phyloP scores from a whole-genome alignment of 2,113 vertebrate species.

The Hydrochoerus hydrochaeris region DNA sequence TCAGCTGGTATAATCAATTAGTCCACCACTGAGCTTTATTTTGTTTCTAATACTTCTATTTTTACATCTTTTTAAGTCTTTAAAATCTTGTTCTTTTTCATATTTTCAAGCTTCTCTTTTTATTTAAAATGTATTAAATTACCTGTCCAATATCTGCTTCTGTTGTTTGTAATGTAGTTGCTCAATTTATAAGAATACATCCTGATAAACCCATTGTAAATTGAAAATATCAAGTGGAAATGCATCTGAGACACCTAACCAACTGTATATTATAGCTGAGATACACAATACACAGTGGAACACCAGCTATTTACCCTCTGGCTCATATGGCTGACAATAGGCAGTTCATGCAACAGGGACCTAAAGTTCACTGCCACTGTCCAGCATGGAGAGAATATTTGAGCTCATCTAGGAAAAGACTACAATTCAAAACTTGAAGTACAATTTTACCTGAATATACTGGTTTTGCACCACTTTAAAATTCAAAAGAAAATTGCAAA shows the following conservation, averaged over 20 bases:
- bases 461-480: neutral
- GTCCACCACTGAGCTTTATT: neutral
- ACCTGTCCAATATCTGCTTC: neutral
- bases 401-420: neutral
- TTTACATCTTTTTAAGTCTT: conserved; percentile 38
- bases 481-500: neutral
- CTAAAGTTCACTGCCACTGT: neutral
- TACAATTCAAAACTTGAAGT: neutral
- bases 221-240: neutral
- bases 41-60: neutral
- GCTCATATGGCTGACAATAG: neutral
- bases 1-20: neutral
- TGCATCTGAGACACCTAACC: neutral
- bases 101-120: neutral
- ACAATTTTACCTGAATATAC: neutral
- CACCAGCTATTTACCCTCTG: neutral
- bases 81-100: neutral
- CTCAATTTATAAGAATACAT: neutral
- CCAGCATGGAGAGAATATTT: neutral
- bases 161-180: neutral
- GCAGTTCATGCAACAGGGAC: neutral
- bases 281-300: neutral
- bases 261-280: neutral
- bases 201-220: neutral
- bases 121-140: conserved; percentile 12